Base-by-base conservation (phyloP, 2,113 vertebrate genomes). In the Nanorana parkeri region DNA sequence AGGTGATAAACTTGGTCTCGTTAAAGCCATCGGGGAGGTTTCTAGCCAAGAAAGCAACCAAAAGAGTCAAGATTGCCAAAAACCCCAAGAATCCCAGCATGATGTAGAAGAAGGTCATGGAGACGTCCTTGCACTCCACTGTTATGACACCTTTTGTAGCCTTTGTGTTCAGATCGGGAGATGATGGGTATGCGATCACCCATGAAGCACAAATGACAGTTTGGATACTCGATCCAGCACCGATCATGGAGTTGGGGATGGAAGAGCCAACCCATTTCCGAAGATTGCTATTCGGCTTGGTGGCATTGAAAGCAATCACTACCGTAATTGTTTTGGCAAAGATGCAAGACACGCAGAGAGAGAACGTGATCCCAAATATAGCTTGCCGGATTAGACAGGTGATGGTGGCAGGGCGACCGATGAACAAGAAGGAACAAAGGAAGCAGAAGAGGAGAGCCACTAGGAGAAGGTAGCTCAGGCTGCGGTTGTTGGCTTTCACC, bases 1-100 rank as follows among this genome's bases (percentile, higher is more conserved):
- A 86, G 0, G 85, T 85, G 23, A 86, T 86, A 32, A 80, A 80
- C 51, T 86, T 85, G 13, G 84, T 78, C 55, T 86, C 85, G 24
- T 85, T 85, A 58, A 83, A 83, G 16, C 77, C 77, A 47, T 82
- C 80, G n/a, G 80, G 80, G 7, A 82, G 54, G n/a, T 82, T 75
- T 16, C 80, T 66, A 16, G 71, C 80, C 32, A 82, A 15, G 64
- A 75, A 82, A 24, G 80, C 80, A 58, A 82, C 51, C 3, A 66
- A 29, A n/a, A 82, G 47, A 2, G 71, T 82, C 29, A 82, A 60
- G 36, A 82, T 4, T 4, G 80, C 80, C 36, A 82, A 68, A 47
- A 66, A 75, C 5, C 63, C 71, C 5, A 82, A 11, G 20, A 75
- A 82, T 23, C 69, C 71, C 69, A 82, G 23, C 52, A 65, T 67